Conservation (phyloP, 2,888 invertebrate species). For the Conops quadrifasciatus region DNA sequence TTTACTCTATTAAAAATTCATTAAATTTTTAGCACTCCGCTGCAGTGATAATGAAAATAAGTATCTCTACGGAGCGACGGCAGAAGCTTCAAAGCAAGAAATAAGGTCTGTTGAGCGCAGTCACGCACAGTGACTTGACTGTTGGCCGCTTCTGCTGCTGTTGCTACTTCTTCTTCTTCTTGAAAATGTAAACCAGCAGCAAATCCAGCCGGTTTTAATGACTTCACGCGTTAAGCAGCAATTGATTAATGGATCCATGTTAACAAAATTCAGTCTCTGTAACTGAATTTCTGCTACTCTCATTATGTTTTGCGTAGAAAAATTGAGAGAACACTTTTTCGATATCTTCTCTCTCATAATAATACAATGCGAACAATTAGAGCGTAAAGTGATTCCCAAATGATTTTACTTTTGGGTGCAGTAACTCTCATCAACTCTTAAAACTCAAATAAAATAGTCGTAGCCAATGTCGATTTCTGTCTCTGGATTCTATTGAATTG, state of each 20-base stretch:
- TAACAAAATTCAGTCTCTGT: neutral
- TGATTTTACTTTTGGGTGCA: neutral
- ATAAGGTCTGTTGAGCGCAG: no score
- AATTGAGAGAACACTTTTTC: neutral
- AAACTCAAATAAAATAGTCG: no score
- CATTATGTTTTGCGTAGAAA: neutral
- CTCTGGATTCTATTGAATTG: no score
- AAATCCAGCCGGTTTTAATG: slow-evolving; percentile 15
- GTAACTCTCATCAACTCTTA: neutral
- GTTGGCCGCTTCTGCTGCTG: neutral
- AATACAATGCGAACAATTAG: no score
- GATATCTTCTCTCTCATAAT: no score
- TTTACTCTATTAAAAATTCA: no score
- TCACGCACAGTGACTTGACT: neutral
- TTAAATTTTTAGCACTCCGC: no score
- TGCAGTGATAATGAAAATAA: no score
- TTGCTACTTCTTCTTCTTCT: slow-evolving; percentile 18
- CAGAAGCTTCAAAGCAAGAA: no score
- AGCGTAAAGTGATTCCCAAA: no score
- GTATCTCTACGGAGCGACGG: no score
- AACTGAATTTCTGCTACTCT: neutral
- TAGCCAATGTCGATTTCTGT: no score
- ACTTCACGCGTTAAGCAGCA: slow-evolving; percentile 2
- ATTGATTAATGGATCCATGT: neutral
- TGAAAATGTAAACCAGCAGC: slow-evolving; percentile 25